Conservation (phyloP, 2,888 invertebrate species). For the Stictocephala bisonia region DNA sequence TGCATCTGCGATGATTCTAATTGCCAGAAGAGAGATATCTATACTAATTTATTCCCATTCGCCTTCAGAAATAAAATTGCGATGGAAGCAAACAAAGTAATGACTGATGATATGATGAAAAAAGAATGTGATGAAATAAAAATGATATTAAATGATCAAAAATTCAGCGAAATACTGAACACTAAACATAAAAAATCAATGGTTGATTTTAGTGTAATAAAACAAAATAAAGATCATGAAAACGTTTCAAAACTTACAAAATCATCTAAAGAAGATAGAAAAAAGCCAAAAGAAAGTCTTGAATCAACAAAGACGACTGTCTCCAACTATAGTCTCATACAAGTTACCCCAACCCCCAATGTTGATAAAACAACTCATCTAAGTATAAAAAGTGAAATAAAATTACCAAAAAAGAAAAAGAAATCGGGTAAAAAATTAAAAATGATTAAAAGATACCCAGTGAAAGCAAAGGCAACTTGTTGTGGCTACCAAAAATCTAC, state of each 20-base stretch:
- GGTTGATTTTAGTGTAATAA: too few species aligned
- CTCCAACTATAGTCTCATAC: too few species aligned
- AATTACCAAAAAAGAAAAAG: not conserved
- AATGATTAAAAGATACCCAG: not conserved
- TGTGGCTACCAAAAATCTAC: not conserved
- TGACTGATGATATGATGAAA: constrained; percentile 7
- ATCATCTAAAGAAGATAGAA: too few species aligned
- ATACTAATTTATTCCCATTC: not conserved
- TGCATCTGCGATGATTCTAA: not conserved
- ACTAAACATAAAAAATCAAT: too few species aligned
- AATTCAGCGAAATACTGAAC: too few species aligned
- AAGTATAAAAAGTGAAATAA: not conserved
- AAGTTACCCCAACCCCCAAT: too few species aligned
- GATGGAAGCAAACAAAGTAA: not conserved
- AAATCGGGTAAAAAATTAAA: not conserved
- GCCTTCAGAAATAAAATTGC: constrained; percentile 1
- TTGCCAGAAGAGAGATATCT: not conserved
- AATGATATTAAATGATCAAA: not conserved
- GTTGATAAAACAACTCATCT: too few species aligned
- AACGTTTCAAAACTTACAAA: too few species aligned
- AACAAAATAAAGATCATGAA: too few species aligned
- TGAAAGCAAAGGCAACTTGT: not conserved
- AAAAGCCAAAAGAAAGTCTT: too few species aligned
- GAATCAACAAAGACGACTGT: too few species aligned
- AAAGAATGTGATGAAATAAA: constrained; percentile 19